Evolutionary conservation across 2,113 vertebrate species (phyloP).

Genomic region (Ahaetulla prasina): DNA sequence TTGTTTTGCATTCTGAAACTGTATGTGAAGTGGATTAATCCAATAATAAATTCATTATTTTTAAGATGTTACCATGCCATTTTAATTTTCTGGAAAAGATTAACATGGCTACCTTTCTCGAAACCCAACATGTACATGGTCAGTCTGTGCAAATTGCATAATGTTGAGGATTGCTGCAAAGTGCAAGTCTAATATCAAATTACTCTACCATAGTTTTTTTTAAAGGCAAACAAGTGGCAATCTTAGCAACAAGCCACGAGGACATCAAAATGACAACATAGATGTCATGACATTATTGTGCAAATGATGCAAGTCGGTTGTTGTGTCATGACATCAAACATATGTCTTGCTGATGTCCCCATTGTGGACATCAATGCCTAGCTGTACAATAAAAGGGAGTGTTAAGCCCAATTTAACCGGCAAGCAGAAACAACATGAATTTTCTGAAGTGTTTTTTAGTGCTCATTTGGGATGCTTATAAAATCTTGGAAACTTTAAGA

Average conservation of each 20-base stretch:
- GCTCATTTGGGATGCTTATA: not conserved
- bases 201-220: not conserved
- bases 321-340: not conserved
- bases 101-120: not conserved
- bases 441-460: not conserved
- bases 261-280: not conserved
- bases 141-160: rapidly evolving
- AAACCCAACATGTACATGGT: not conserved
- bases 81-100: not conserved
- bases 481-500: not conserved
- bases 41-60: not conserved
- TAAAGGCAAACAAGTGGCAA: not conserved
- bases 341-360: not conserved
- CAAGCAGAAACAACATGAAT: not conserved
- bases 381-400: not conserved
- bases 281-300: not conserved
- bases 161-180: not conserved
- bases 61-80: not conserved
- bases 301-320: not conserved
- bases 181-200: not conserved
- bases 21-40: rapidly evolving
- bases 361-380: not conserved
- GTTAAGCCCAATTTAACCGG: not conserved
- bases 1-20: rapidly evolving
- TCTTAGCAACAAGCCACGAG: not conserved